These are phyloP conservation scores for Euproctis similis DNA, from an alignment of 2,888 invertebrate genomes.

Conservation along the genomic window DNA sequence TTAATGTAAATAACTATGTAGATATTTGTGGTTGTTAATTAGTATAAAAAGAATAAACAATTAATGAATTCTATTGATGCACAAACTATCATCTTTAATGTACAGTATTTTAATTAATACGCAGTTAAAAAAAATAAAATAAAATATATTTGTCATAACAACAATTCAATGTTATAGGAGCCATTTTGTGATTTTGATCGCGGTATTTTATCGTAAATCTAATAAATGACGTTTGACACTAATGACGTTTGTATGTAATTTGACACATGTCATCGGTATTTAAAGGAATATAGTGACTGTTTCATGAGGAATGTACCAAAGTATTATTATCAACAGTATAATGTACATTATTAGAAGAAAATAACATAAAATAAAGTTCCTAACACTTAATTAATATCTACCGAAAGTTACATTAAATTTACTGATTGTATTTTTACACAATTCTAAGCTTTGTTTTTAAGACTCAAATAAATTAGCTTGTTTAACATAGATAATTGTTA, in stretches of 20 bases:
- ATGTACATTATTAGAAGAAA: constrained; percentile 36
- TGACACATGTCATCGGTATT: constrained; percentile 14
- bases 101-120: constrained; percentile 9
- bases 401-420: constrained; percentile 15
- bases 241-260: constrained; percentile 6
- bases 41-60: constrained; percentile 39
- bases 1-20: constrained; percentile 60
- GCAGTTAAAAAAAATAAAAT: too few species aligned
- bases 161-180: constrained; percentile 5
- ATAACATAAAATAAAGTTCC: too few species aligned
- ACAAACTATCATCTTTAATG: constrained; percentile 40
- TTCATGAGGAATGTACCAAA: constrained; percentile 45
- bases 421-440: constrained; percentile 18
- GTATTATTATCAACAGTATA: constrained; percentile 38
- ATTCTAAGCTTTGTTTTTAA: constrained; percentile 12
- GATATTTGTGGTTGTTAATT: constrained; percentile 53
- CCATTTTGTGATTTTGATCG: constrained; percentile 5
- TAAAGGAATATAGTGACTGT: constrained; percentile 16
- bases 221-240: neutral
- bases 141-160: constrained; percentile 7
- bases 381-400: constrained; percentile 31
- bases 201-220: constrained; percentile 5
- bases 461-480: constrained; percentile 13
- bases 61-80: constrained; percentile 45
- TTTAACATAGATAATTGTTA: constrained; percentile 13